These are phyloP conservation scores for Cataglyphis altisquamis DNA, from an alignment of 2,888 invertebrate genomes.

Conservation along the genomic window DNA sequence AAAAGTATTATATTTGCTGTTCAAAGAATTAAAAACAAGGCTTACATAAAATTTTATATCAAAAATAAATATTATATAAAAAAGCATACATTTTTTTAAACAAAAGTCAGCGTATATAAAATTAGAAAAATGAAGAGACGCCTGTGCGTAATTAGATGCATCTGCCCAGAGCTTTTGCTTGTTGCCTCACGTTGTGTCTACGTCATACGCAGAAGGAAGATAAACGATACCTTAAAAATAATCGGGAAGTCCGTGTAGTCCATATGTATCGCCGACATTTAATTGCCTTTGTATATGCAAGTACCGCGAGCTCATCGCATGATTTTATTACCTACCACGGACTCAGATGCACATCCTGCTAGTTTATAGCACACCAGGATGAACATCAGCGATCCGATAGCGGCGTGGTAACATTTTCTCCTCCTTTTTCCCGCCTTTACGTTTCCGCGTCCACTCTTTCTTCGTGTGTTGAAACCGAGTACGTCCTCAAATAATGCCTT, in stretches of 20 bases:
- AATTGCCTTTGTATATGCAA: constrained; percentile 40
- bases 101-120: background rate
- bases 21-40: no score
- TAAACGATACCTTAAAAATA: constrained; percentile 22
- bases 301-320: constrained; percentile 44
- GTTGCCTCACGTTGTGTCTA: background rate
- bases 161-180: background rate
- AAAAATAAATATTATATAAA: background rate
- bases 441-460: constrained; percentile 35
- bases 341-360: constrained; percentile 67
- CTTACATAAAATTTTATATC: background rate
- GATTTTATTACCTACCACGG: constrained; percentile 63
- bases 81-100: background rate
- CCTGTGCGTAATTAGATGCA: background rate
- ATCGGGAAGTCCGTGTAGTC: constrained; percentile 33
- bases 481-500: constrained; percentile 42
- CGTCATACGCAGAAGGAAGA: background rate
- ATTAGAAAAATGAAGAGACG: background rate
- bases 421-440: constrained; percentile 33
- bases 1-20: no score
- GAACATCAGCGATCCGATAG: constrained; percentile 36
- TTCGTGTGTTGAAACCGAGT: constrained; percentile 10
- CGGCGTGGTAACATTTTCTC: constrained; percentile 61
- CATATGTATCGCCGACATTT: constrained; percentile 48
- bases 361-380: constrained; percentile 62